Percentiles rank a stretch among this genome's conserved stretches.
Evolutionary conservation across 2,113 vertebrate genomes (phyloP).

Genomic region (Peromyscus leucopus): DNA sequence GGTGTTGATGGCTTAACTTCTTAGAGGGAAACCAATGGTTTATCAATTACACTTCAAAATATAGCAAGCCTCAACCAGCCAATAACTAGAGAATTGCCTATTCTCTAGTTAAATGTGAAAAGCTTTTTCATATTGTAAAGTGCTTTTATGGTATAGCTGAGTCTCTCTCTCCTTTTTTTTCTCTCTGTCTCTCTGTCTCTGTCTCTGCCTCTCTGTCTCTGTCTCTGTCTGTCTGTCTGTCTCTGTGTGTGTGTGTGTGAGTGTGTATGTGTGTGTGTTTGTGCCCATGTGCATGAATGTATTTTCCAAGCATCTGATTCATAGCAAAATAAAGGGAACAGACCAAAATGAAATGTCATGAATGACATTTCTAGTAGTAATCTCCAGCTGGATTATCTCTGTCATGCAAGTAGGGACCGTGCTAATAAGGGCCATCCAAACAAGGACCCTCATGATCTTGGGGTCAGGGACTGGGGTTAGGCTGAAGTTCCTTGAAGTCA

Average conservation of each 20-base stretch:
- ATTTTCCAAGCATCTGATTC: neutral
- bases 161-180: neutral
- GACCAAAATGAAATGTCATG: neutral
- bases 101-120: no score
- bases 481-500: neutral
- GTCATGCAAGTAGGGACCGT: neutral
- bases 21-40: neutral
- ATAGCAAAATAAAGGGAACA: neutral
- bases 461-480: neutral
- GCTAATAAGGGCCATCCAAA: neutral
- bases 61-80: neutral
- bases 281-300: neutral
- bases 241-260: neutral
- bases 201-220: neutral
- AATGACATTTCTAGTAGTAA: neutral
- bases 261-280: no score
- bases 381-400: neutral
- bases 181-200: neutral
- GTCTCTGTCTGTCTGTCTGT: neutral
- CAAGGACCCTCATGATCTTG: accelerated
- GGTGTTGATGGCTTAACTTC: no score
- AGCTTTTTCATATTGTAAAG: no score
- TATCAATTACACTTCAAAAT: neutral
- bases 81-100: no score
- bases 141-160: no score